Percentiles rank a stretch among this genome's conserved stretches.
phyloP scores from a whole-genome alignment of 2,888 invertebrate species.

The Hyposoter didymator region DNA sequence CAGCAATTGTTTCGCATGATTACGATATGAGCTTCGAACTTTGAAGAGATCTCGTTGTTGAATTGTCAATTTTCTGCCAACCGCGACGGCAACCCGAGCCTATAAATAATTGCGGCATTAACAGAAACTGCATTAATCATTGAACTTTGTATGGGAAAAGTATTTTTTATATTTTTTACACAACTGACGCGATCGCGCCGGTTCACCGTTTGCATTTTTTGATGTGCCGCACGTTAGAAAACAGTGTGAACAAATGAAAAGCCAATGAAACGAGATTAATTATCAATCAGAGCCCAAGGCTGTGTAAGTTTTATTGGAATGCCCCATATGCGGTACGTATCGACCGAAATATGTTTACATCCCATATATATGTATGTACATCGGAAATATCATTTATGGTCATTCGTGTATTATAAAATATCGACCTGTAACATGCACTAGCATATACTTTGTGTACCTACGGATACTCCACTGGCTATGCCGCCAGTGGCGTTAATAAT shows the following conservation, averaged over 20 bases:
- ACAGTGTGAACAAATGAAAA: background rate
- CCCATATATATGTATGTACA: slow-evolving; percentile 25
- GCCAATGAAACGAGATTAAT: background rate
- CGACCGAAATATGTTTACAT: slow-evolving; percentile 8
- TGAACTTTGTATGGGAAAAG: background rate
- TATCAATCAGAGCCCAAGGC: background rate
- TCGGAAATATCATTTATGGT: slow-evolving; percentile 43
- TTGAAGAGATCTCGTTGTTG: background rate
- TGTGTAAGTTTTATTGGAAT: slow-evolving; percentile 7
- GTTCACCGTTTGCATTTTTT: background rate
- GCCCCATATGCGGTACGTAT: slow-evolving; percentile 1
- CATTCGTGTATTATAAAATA: slow-evolving; percentile 55
- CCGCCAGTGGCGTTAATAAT: slow-evolving; percentile 32
- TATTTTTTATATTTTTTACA: background rate
- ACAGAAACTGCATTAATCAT: background rate
- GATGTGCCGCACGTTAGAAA: background rate
- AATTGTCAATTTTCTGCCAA: background rate
- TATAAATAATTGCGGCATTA: background rate
- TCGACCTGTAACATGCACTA: slow-evolving; percentile 52
- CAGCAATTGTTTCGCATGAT: background rate
- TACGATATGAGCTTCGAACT: background rate
- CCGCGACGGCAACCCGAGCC: background rate
- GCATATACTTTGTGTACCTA: slow-evolving; percentile 61
- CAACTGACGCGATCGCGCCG: background rate
- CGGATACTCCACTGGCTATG: slow-evolving; percentile 48